Base-by-base conservation (phyloP, 2,113 vertebrate genomes). In the Microtus oregoni region DNA sequence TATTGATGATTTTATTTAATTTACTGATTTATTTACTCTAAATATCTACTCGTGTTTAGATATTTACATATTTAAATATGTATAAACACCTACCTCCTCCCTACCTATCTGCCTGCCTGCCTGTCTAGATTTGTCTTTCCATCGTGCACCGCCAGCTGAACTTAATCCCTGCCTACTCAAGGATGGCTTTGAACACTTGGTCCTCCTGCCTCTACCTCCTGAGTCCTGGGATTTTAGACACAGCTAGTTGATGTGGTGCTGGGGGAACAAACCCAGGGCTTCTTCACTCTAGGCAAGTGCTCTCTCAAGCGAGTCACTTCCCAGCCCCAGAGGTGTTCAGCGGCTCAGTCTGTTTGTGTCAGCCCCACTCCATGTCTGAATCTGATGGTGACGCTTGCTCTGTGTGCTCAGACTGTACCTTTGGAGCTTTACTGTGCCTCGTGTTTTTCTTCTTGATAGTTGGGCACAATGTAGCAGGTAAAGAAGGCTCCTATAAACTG, bases 381-480 rank as follows among this genome's bases (percentile, higher is more conserved):
- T 96, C 92, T 89, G 19, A 22, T 76, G 89, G 61, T 91, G 28
- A 91, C 47, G 35, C 63, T 85, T n/a, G n/a, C 65, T 89, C 11
- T 94, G 78, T 79, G 30, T 65, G 61, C 26, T 75, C 44, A 50
- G n/a, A 79, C 13, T 90, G 44, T 79, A 38, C 26, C 86, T 93
- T 93, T 83, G 70, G n/a, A 26, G 6, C 28, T 78, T 88, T 79
- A 58, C 17, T 68, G 76, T 32, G 41, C 58, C 24, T 38, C 17
- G 3, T 35, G 14, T 68, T 35, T 65, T 90, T 90, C 70, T 67
- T 50, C 3, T 76, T 76, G 85, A 47, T 89, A 76, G n/a, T 20
- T 87, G 65, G 15, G 90, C 26, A 50, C 50, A 44, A 52, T 55
- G 26, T 72, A 28, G 58, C 30, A 26, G 32, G 50, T 72, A 55